Base-by-base conservation (phyloP, 2,113 vertebrate species). In the Leptobrachium leishanense region DNA sequence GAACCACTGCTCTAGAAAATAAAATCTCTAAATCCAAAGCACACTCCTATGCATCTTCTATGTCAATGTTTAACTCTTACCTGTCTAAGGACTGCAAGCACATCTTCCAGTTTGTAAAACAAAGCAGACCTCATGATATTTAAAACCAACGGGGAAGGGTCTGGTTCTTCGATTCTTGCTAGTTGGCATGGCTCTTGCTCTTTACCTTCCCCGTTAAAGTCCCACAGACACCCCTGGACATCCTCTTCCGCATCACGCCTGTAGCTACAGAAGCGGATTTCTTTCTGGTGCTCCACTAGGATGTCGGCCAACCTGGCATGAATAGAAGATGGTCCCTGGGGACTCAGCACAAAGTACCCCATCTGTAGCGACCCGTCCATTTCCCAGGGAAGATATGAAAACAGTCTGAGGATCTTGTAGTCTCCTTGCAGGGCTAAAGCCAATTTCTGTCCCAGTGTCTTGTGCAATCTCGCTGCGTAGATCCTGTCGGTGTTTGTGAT, bases 41-140 rank as follows among this genome's bases (percentile, higher is more conserved):
- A 31, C 20, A 31, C 20, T 31, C 20, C 20, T 31, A 31, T 31
- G 20, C 20, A 31, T 31, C 20, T 31, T 31, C 20, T 31, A 31
- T 31, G 20, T 31, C 20, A 31, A 31, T 31, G 20, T 31, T 31
- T 31, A 31, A 31, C 20, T 54, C 91, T 84, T 68, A 96, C 96
- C 93, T 94, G 83, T 78, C 87, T 77, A n/a, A 97, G n/a, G 4
- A 97, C 93, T 0, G 75, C 76, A 2, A 82, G 72, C 1, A 94
- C 92, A 2, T 93, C 4, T 87, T 77, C 20, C 84, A 86, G 43
- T 54, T 72, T 68, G 65, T 74, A 74, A 41, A 57, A 81, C 53
- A 81, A 53, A 13, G 78, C 78, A 41, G 71, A 81, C 7, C 40
- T 64, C 2, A 46, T 74, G 13, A 81, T 74, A 9, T 41, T 81